Base-by-base conservation (phyloP, 2,797 vertebrate species). In the Enteromius paludinosus region DNA sequence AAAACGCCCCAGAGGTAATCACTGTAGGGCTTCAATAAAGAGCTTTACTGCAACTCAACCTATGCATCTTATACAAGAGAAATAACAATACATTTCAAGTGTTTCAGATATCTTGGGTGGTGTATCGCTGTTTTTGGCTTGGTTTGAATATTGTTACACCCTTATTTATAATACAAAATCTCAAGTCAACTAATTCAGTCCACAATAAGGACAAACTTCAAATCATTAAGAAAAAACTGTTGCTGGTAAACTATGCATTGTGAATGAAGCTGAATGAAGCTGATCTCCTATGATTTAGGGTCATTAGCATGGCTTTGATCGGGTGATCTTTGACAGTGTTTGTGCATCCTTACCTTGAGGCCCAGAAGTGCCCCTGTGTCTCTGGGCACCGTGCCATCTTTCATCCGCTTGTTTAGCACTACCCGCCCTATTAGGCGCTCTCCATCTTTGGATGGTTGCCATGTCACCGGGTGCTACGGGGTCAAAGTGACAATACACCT, bases 391-490 rank as follows among this genome's bases (percentile, higher is more conserved):
- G 95, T 97, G 86, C 98, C 97, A 73, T 99, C 97, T 92, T 98
- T 98, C 89, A 97, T 93, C 81, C 96, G 93, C 83, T 99, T 99
- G 92, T 97, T 98, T 90, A 99, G 94, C 78, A 99, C 94, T 89
- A 99, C 96, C 70, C 97, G 96, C 85, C 98, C 98, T 90, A 99
- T 97, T 90, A 99, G 95, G 83, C 95, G 94, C 87, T 99, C 96
- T 85, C 97, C 97, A 86, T 99, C 97, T 93, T 97, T 98, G 88
- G 98, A 98, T 6, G 96, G 96, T 81, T 97, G 97, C 98, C 98
- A 99, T 18, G 96, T 96, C 90, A 98, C 97, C 18, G 97, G 96
- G 83, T 98, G 96, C 97, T 97, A 88, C 86, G 78, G 87, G 86
- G 90, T 85, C 86, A 87, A 79, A 90, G 89, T 85, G 83, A 89